Conservation (phyloP, 2,888 invertebrate genomes). For the Odontothrips loti region DNA sequence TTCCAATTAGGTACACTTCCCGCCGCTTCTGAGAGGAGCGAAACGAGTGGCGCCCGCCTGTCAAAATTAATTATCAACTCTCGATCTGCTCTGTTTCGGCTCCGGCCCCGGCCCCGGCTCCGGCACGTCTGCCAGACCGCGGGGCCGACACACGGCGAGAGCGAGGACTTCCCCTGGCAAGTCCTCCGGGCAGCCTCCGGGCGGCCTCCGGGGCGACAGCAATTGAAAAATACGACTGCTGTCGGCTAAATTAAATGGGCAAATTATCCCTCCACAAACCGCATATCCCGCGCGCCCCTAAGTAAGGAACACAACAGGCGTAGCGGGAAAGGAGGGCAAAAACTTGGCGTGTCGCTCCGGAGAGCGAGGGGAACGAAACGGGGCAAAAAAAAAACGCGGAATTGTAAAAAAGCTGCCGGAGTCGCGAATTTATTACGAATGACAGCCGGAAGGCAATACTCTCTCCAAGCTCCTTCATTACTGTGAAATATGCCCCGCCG, state of each 20-base stretch:
- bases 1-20: too few species aligned
- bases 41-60: too few species aligned
- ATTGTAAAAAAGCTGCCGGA: background rate
- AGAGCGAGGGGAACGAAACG: background rate
- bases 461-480: slow-evolving; percentile 9
- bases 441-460: slow-evolving; percentile 22
- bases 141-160: background rate
- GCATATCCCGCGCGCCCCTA: background rate
- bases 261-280: slow-evolving; percentile 21
- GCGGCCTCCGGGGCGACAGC: background rate
- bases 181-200: background rate
- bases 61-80: too few species aligned
- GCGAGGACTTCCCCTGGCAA: background rate
- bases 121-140: too few species aligned
- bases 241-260: slow-evolving; percentile 15
- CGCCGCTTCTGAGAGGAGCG: too few species aligned
- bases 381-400: background rate
- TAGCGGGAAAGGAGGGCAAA: background rate
- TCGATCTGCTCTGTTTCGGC: too few species aligned
- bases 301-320: background rate
- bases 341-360: background rate
- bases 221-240: slow-evolving; percentile 17
- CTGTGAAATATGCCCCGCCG: slow-evolving; percentile 5
- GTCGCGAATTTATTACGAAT: slow-evolving; percentile 21
- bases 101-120: too few species aligned